Conservation (phyloP, 2,888 invertebrate species). For the Theretra japonica region DNA sequence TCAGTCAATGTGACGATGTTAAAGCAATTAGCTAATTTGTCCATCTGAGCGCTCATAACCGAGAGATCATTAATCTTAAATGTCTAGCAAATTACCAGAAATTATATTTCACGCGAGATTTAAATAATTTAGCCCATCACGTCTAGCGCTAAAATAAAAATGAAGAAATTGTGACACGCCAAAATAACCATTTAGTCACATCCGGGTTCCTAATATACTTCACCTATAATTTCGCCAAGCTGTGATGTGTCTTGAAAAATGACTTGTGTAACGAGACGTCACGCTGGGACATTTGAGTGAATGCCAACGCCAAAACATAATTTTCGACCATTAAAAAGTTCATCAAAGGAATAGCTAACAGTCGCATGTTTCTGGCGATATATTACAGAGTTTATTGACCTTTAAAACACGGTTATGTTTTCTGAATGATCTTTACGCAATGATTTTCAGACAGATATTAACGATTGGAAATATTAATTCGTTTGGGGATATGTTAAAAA, state of each 20-base stretch:
- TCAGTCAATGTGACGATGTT: no score
- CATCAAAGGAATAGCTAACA: slow-evolving; percentile 47
- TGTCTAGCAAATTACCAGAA: no score
- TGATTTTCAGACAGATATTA: background rate
- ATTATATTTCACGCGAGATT: background rate
- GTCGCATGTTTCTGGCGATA: slow-evolving; percentile 34
- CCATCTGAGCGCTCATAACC: no score
- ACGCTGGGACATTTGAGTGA: slow-evolving; percentile 50
- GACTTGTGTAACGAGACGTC: slow-evolving; percentile 38
- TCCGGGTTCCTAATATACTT: slow-evolving; percentile 2
- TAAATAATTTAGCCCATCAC: background rate
- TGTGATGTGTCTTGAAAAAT: slow-evolving; percentile 44
- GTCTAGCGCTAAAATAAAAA: background rate
- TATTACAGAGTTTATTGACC: slow-evolving; percentile 47
- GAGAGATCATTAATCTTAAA: no score
- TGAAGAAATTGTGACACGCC: background rate
- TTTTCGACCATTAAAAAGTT: slow-evolving; percentile 46
- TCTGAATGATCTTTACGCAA: slow-evolving; percentile 8
- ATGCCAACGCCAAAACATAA: slow-evolving; percentile 55
- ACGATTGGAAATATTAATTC: background rate
- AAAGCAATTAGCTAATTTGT: no score
- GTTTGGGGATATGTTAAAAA: background rate
- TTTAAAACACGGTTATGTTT: slow-evolving; percentile 32
- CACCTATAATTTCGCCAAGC: slow-evolving; percentile 20
- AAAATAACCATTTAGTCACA: slow-evolving; percentile 18